Conservation (phyloP, 2,797 vertebrate genomes). For the Trachops cirrhosus region DNA sequence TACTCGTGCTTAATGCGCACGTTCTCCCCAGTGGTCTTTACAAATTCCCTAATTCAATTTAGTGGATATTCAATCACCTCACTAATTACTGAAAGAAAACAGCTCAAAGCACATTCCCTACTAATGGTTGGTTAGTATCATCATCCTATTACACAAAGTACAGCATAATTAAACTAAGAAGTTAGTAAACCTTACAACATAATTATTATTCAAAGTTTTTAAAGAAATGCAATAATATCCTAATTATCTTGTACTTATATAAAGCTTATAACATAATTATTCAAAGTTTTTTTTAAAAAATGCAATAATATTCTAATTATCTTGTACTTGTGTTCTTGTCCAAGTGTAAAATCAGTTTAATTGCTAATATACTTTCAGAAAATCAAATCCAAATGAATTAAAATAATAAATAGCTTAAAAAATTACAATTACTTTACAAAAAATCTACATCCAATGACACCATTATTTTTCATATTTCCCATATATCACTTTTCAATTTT, state of each 20-base stretch:
- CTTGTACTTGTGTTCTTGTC: background rate
- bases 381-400: background rate
- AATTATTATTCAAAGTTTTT: constrained; percentile 28
- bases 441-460: rapidly evolving
- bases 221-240: background rate
- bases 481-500: background rate
- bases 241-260: background rate
- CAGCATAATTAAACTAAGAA: constrained; percentile 31
- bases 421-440: constrained; percentile 3
- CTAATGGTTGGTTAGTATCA: background rate
- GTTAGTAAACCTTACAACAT: constrained; percentile 35
- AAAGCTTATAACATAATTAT: constrained; percentile 33
- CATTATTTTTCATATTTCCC: background rate
- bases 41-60: constrained; percentile 55
- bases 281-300: constrained; percentile 7
- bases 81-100: constrained; percentile 61
- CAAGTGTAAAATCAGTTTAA: background rate
- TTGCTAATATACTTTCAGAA: background rate
- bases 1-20: constrained; percentile 42
- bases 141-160: constrained; percentile 27
- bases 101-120: constrained; percentile 26
- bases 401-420: background rate
- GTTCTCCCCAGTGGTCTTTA: constrained; percentile 52
- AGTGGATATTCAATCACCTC: constrained; percentile 60
- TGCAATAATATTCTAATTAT: background rate